Base-by-base conservation (phyloP, 2,113 vertebrate species). In the Thinocorus orbignyianus region DNA sequence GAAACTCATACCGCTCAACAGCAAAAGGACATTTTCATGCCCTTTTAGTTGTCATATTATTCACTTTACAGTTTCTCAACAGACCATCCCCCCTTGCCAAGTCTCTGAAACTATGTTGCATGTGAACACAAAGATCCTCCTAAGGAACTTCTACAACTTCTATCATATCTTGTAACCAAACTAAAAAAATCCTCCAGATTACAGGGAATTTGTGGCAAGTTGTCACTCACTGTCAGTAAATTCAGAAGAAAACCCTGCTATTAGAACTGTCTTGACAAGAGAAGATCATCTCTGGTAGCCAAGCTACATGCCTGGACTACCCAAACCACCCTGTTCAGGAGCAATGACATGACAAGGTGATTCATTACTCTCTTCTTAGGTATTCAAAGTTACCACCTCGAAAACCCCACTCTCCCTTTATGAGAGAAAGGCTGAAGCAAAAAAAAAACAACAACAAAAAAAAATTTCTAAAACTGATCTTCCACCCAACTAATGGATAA, bases 261-360 rank as follows among this genome's bases (percentile, higher is more conserved):
- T 60, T 28, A 28, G 44, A 44, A 52, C 1, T 0, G 17, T 19
- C 20, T 9, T 70, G 46, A 46, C 55, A 84, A 37, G 18, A 49
- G 58, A 54, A 54, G 37, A 62, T 44, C 0, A 30, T 65, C 84
- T 46, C 33, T 49, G 57, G 57, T 4, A 48, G 24, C 48, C 31
- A 52, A 60, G 26, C 33, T 33, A 9, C 6, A 4, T 9, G 23
- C 22, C 49, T n/a, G 73, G 87, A 35, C 11, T 19, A 28, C 62
- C 44, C 33, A 64, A 14, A 52, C 44, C 0, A 0, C 61, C 17
- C 30, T 14, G 8, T 2, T 84, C 26, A 16, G 48, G 73, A 87
- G 35, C 15, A 55, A 17, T 4, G 11, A 54, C 1, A 1, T 3
- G 10, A 54, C 0, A 1, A 51, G 12, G 57, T 42, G 69, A 84